Base-by-base conservation (phyloP, 1,140 invertebrate genomes). In the Pentalonia nigronervosa region DNA sequence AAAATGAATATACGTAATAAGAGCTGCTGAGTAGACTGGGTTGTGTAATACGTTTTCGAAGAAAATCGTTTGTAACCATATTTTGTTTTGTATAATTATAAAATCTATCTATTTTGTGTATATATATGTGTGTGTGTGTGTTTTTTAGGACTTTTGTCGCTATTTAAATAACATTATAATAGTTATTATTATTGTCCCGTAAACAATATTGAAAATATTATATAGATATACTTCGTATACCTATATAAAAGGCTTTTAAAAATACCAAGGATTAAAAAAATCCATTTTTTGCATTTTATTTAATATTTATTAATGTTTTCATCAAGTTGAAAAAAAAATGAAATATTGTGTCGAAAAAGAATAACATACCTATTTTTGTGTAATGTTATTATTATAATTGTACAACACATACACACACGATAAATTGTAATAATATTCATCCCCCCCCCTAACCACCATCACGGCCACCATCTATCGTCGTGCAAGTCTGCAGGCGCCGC, bases 11-110 rank as follows among this genome's bases (percentile, higher is more conserved):
- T 47, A n/a, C 4, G 23, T 47, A 25, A 84, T 41, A 25, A 41
- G 21, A 86, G 48, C 48, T 89, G 34, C 25, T n/a, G n/a, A 84
- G 34, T 86, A 93, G 91, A 93, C 91, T 86, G 81, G 91, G 91
- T 92, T 47, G 81, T 91, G 90, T 91, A 91, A 53, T 89, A 89
- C 87, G 87, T 36, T 89, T 87, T 87, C 30, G 48, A 87, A 76
- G 60, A 86, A 86, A 86, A 48, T 87, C n/a, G 7, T 20, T 89
- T 53, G 21, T 89, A 53, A 53, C 21, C 47, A 50, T 53, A 34
- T 83, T 83, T 47, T 86, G 45, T 86, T 86, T 86, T 87, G n/a
- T 87, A 87, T 84, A 87, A 48, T 48, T 50, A 87, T 48, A 87
- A 30, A 25, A 86, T 30, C 21, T 86, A 86, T 86, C 41, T 86